Conservation (phyloP, 1,140 invertebrate genomes). For the Caenorhabditis briggsae region DNA sequence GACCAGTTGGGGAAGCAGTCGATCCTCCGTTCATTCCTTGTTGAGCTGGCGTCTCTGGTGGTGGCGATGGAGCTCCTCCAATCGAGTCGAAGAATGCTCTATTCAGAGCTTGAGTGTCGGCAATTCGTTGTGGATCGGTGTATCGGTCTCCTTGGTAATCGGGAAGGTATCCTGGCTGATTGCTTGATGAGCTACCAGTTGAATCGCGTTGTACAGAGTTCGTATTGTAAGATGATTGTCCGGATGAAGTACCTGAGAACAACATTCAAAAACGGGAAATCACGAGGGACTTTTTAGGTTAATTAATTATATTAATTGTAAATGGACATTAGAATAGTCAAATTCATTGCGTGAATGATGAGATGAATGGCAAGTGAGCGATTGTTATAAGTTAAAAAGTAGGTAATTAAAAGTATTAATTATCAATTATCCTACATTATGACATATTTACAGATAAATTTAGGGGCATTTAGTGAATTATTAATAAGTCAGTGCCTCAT, state of each 20-base stretch:
- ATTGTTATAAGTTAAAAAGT: slow-evolving; percentile 27
- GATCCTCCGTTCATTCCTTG: slow-evolving; percentile 57
- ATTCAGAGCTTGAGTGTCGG: slow-evolving; percentile 65
- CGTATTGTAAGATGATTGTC: slow-evolving; percentile 29
- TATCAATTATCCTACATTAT: not conserved
- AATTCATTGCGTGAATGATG: slow-evolving; percentile 24
- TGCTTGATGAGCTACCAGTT: slow-evolving; percentile 36
- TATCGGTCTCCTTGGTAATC: slow-evolving; percentile 67
- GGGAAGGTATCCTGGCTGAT: slow-evolving; percentile 66
- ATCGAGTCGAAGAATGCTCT: slow-evolving; percentile 65
- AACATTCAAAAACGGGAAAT: slow-evolving; percentile 12
- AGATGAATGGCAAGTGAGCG: slow-evolving; percentile 46
- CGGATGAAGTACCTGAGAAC: slow-evolving; percentile 21
- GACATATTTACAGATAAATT: slow-evolving; percentile 2
- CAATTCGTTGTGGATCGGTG: slow-evolving; percentile 65
- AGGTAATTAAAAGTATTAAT: too few relatives aligned
- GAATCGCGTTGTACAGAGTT: slow-evolving; percentile 8
- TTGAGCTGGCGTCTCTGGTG: slow-evolving; percentile 56
- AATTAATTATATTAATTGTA: too few relatives aligned
- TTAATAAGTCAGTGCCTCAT: not conserved
- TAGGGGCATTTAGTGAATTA: not conserved
- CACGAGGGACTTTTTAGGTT: not conserved
- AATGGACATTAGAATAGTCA: not conserved
- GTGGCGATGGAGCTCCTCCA: slow-evolving; percentile 64
- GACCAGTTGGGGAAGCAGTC: not conserved